A percentile compares a stretch with the other conserved stretches of the same genome.
Conservation (phyloP, 2,113 vertebrate genomes). For the Hippotragus niger region DNA sequence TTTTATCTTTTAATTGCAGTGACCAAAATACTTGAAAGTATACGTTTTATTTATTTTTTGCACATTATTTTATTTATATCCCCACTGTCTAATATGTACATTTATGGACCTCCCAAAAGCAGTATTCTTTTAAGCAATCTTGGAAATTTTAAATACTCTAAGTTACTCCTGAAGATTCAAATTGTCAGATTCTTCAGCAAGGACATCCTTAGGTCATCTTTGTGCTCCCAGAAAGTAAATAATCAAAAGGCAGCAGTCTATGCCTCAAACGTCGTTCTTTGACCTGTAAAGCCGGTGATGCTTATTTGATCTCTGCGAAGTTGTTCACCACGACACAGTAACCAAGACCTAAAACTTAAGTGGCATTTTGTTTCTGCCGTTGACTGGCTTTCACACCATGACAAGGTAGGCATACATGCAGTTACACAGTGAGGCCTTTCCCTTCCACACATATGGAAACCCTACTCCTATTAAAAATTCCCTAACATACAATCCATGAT, state of each 20-base stretch:
- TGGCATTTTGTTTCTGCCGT: accelerated
- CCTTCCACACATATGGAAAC: not conserved
- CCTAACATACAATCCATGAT: not conserved
- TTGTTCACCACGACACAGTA: accelerated
- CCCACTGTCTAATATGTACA: not conserved
- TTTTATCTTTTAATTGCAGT: not conserved
- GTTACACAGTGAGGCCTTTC: accelerated
- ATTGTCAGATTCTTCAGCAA: not conserved
- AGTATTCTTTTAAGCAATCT: not conserved
- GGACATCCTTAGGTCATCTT: not conserved
- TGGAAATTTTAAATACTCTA: not conserved
- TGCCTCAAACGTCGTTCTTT: not conserved
- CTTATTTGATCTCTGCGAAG: not conserved
- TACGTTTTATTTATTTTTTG: not conserved
- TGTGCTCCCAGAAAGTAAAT: not conserved
- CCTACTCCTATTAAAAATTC: not conserved
- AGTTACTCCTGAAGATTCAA: not conserved
- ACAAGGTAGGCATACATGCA: too few relatives aligned
- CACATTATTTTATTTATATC: not conserved
- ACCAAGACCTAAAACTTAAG: not conserved
- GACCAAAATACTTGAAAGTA: not conserved
- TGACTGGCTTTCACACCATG: not conserved
- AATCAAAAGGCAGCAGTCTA: accelerated
- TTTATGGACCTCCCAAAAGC: not conserved
- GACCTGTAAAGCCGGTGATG: not conserved